Evolutionary conservation across 2,888 invertebrate genomes (phyloP), one percentile per base, ranked within the genome.

Genomic region (Serrognathus titanus): DNA sequence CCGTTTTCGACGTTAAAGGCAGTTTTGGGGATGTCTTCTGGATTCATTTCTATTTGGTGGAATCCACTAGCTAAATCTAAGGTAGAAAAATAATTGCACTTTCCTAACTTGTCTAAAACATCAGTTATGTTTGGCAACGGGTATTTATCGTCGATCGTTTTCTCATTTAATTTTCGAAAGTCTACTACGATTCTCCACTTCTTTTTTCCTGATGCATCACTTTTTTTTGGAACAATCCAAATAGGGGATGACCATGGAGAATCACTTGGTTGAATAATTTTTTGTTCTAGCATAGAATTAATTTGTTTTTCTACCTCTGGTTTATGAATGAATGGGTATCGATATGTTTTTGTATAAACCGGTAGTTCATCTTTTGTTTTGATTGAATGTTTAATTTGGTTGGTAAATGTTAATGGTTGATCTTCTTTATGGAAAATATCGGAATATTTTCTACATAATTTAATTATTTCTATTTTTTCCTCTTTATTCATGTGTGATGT

Each of bases 1-100:
- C 69, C 67, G 31, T 65, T 59, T 47, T 67, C 65, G 7, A 61
- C 59, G 2, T 58, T 62, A 53, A 72, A 71, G 2, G 71, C 69
- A 0, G 72, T 74, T 62, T 72, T 74, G 24, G 24, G 47, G 2
- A 46, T 10, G 9, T 64, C 63, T 13, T 53, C 50, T 31, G 50
- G 39, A 9, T 43, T 53, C 16, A 68, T 53, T 6, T 63, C 59
- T 24, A 64, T 63, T 48, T 66, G 62, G 16, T 66, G 62, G 20
- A 65, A 67, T 6, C 66, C 65, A 20, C 47, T 51, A 9, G 62
- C 61, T 1, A 66, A 38, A 43, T 67, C 63, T 7, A 67, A 56
- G 1, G 59, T 57, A 0, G 63, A 56, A 38, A 67, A 66, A 37
- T 65, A 67, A 20, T 52, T 58, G 0, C 62, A 58, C 35, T 56